phyloP scores from a whole-genome alignment of 2,797 vertebrate species.

The Microchirus variegatus region DNA sequence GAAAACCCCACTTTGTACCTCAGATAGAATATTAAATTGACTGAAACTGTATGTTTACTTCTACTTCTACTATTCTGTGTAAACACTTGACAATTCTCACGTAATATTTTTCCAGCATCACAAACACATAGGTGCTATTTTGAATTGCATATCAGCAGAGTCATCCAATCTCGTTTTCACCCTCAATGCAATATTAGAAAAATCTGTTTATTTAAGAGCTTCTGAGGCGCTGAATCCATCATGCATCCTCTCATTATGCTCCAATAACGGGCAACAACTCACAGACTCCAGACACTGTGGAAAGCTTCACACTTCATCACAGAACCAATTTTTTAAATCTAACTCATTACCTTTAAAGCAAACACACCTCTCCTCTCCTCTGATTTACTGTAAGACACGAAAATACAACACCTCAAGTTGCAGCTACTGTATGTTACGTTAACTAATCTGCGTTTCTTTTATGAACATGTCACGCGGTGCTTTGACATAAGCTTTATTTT shows the following conservation, averaged over 20 bases:
- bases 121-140: neutral
- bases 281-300: neutral
- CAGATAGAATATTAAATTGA: neutral
- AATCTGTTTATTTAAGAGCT: neutral
- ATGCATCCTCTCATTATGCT: neutral
- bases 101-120: no score
- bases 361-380: neutral
- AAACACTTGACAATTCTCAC: no score
- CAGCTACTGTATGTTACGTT: constrained; percentile 3
- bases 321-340: neutral
- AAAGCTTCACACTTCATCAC: neutral
- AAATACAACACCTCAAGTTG: neutral
- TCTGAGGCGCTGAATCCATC: neutral
- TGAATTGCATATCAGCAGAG: neutral
- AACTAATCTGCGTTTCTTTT: constrained; percentile 51
- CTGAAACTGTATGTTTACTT: no score
- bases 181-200: neutral
- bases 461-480: constrained; percentile 49
- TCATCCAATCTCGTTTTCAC: neutral
- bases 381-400: constrained; percentile 7
- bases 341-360: constrained; percentile 9
- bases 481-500: constrained; percentile 32
- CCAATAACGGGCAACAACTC: neutral
- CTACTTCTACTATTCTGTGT: no score
- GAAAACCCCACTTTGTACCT: neutral